Percentiles rank a stretch among this genome's conserved stretches.
phyloP scores from a whole-genome alignment of 1,140 invertebrate species.

The Chlorops oryzae region DNA sequence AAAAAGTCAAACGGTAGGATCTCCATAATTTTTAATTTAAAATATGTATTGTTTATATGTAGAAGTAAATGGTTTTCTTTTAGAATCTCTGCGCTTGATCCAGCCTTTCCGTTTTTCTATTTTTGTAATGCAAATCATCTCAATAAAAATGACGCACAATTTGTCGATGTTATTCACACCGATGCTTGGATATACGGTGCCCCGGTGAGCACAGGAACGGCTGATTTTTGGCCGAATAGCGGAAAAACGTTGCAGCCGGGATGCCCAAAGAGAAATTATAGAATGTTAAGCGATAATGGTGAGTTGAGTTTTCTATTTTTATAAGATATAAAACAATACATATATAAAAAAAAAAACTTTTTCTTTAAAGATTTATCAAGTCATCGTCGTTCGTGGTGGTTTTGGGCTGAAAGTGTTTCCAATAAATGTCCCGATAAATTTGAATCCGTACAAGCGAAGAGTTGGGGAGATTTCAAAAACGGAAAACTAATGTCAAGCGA shows the following conservation, averaged over 20 bases:
- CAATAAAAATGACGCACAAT: constrained; percentile 57
- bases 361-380: constrained; percentile 55
- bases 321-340: neutral
- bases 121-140: constrained; percentile 55
- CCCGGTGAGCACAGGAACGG: constrained; percentile 53
- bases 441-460: constrained; percentile 44
- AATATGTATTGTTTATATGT: neutral
- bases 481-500: constrained; percentile 23
- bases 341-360: neutral
- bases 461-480: constrained; percentile 48
- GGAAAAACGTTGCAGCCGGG: constrained; percentile 55
- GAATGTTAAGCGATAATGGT: constrained; percentile 40
- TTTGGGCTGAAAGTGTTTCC: constrained; percentile 56
- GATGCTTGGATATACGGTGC: constrained; percentile 56
- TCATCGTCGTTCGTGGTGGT: constrained; percentile 58
- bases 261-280: constrained; percentile 49
- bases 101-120: constrained; percentile 57
- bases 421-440: constrained; percentile 49
- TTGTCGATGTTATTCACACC: constrained; percentile 66
- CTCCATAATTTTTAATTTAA: neutral
- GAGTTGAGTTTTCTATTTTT: neutral
- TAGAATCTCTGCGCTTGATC: constrained; percentile 56
- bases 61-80: constrained; percentile 15
- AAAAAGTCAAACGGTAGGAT: constrained; percentile 39
- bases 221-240: constrained; percentile 59